A percentile compares a stretch with the other conserved stretches of the same genome.
Evolutionary conservation across 2,888 invertebrate species (phyloP).

Genomic region (Ectemnius cavifrons): DNA sequence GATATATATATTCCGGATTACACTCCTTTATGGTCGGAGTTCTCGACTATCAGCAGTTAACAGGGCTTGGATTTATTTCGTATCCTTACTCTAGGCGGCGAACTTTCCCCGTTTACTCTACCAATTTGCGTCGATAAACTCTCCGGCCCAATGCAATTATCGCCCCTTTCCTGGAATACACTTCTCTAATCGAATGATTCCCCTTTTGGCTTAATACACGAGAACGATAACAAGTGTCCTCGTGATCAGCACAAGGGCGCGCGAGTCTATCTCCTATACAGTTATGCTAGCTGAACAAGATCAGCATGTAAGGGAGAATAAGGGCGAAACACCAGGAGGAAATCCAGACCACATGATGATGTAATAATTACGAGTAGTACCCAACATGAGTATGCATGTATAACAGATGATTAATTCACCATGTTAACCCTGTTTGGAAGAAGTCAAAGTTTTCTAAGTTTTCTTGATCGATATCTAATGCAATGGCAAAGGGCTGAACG

Average conservation of each 20-base stretch:
- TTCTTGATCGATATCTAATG: background rate
- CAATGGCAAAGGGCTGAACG: background rate
- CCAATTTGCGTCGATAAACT: conserved; percentile 58
- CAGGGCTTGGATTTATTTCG: conserved; percentile 25
- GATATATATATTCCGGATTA: too few relatives aligned
- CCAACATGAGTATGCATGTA: background rate
- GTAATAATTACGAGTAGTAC: background rate
- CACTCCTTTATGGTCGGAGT: background rate
- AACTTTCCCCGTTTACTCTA: conserved; percentile 59
- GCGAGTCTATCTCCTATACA: conserved; percentile 10
- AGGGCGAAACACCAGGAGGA: background rate
- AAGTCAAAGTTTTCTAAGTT: background rate
- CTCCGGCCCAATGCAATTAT: conserved; percentile 51
- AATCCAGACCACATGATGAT: conserved; percentile 14
- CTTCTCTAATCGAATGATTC: conserved; percentile 56
- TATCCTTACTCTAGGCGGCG: conserved; percentile 25
- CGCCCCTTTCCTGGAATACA: conserved; percentile 34
- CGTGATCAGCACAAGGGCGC: conserved; percentile 19
- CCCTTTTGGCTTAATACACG: conserved; percentile 51
- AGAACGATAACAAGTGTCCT: conserved; percentile 49
- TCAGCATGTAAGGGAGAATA: background rate
- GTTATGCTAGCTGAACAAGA: background rate
- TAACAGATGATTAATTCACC: background rate
- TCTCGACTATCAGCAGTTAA: conserved; percentile 1
- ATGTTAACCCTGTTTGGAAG: background rate